Conservation (phyloP, 2,113 vertebrate genomes). For the Mesembrinibis cayennensis region DNA sequence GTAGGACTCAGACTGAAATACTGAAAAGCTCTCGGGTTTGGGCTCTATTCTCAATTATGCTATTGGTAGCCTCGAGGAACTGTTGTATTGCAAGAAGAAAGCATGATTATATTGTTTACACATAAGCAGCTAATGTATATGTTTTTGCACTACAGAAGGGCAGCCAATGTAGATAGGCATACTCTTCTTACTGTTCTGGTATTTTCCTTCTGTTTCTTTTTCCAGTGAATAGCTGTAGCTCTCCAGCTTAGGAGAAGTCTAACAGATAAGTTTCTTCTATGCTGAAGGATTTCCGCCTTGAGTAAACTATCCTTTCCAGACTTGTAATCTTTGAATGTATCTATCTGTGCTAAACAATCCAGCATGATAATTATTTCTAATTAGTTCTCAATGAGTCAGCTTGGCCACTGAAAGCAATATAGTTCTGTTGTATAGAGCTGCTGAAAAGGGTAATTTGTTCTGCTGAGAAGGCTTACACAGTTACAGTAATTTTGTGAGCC, state of each 20-base stretch:
- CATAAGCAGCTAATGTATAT: not conserved
- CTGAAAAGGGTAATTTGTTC: not conserved
- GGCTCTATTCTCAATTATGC: not conserved
- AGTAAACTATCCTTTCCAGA: not conserved
- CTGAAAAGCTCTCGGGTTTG: fast-evolving
- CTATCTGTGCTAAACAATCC: not conserved
- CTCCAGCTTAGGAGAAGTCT: not conserved
- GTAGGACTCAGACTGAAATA: not conserved
- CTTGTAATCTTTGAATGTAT: not conserved
- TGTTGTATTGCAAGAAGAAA: not conserved
- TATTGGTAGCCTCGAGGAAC: not conserved
- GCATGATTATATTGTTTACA: not conserved
- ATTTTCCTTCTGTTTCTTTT: not conserved
- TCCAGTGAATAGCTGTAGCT: not conserved
- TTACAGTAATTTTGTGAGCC: not conserved
- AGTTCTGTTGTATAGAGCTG: not conserved
- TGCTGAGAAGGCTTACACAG: not conserved
- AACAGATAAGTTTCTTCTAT: not conserved
- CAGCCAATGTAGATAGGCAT: not conserved
- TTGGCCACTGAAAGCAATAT: not conserved
- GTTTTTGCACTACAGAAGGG: not conserved
- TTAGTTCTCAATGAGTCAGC: not conserved
- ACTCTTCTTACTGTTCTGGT: not conserved
- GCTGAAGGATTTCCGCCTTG: not conserved
- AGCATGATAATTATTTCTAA: not conserved